A percentile compares a stretch with the other conserved stretches of the same genome.
phyloP scores from a whole-genome alignment of 2,797 vertebrate species.

The Amazonetta brasiliensis region DNA sequence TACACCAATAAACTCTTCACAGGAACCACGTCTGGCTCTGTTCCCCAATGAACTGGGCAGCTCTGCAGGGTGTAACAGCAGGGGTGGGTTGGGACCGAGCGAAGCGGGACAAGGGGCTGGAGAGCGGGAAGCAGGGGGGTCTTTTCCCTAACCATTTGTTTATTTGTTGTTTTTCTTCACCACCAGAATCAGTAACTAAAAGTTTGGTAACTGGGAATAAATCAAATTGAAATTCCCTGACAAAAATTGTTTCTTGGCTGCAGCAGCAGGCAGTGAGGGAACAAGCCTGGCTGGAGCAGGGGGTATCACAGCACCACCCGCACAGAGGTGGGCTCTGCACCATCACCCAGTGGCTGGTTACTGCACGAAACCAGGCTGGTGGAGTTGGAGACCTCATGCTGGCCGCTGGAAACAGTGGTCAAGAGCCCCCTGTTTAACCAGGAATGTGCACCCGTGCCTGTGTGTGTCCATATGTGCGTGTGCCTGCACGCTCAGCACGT shows the following conservation, averaged over 20 bases:
- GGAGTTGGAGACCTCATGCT: background rate
- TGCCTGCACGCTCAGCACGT: fast-evolving
- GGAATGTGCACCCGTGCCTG: fast-evolving
- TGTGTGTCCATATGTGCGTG: fast-evolving
- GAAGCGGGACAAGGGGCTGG: background rate
- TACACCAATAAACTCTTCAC: constrained; percentile 73
- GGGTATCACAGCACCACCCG: background rate
- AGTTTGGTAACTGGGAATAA: background rate
- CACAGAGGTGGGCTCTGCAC: background rate
- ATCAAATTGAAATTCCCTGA: background rate
- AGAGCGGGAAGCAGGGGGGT: background rate
- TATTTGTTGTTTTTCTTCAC: background rate
- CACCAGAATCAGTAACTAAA: background rate
- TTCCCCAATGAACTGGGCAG: background rate
- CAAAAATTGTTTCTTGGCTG: background rate
- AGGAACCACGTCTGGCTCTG: background rate
- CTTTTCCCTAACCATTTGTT: background rate
- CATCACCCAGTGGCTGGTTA: background rate
- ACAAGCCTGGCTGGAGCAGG: background rate
- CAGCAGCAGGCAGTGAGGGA: background rate
- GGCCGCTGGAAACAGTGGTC: background rate
- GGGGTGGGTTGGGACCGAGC: background rate
- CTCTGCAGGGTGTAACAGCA: background rate
- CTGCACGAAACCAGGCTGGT: background rate
- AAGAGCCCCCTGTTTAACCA: background rate